Evolutionary conservation across 2,797 vertebrate genomes (phyloP).

Genomic region (Acipenser oxyrinchus): DNA sequence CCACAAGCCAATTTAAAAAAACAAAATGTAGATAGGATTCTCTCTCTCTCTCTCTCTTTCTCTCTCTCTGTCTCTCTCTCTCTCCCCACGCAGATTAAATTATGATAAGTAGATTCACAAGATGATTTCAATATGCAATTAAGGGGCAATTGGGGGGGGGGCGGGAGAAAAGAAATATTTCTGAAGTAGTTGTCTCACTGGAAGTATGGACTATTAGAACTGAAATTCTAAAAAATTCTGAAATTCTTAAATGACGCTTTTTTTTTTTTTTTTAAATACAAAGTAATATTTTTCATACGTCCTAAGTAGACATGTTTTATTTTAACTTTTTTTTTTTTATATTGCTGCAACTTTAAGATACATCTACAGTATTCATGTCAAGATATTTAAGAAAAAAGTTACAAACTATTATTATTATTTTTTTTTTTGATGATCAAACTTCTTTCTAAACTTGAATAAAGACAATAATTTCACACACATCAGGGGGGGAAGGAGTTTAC

Average conservation of each 20-base stretch:
- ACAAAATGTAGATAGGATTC: conserved; percentile 22
- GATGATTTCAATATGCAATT: conserved; percentile 63
- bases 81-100: conserved; percentile 15
- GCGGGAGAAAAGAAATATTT: conserved; percentile 31
- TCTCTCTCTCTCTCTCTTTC: conserved; percentile 14
- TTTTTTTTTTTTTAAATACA: conserved; percentile 61
- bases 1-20: conserved; percentile 24
- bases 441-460: conserved; percentile 4
- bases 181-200: conserved; percentile 53
- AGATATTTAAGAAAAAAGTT: conserved; percentile 60
- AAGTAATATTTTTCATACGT: conserved; percentile 49
- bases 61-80: conserved; percentile 11
- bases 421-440: conserved; percentile 12
- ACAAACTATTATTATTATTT: conserved; percentile 34
- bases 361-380: conserved; percentile 79
- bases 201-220: conserved; percentile 26
- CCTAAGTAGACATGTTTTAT: no score
- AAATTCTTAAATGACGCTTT: conserved; percentile 37
- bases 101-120: conserved; percentile 30
- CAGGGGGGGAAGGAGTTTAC: conserved; percentile 17
- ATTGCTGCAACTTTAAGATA: conserved; percentile 60
- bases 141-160: conserved; percentile 29
- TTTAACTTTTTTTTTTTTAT: conserved; percentile 42
- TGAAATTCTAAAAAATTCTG: conserved; percentile 60
- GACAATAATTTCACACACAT: conserved; percentile 8